phyloP scores from a whole-genome alignment of 2,888 invertebrate species.

The Plagodis pulveraria region DNA sequence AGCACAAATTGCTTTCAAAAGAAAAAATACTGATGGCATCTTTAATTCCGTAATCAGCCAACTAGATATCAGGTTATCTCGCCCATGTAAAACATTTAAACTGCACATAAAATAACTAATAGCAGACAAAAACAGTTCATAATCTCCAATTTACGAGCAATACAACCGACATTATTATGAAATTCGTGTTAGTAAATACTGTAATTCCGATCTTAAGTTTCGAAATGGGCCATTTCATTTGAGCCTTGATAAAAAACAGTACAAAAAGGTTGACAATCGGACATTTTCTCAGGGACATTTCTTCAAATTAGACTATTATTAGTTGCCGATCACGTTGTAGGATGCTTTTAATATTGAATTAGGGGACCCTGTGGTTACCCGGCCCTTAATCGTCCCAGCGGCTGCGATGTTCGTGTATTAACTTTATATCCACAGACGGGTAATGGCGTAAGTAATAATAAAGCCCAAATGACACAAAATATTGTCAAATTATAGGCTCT shows the following conservation, averaged over 20 bases:
- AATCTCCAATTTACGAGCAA: conserved; percentile 53
- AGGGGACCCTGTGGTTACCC: conserved; percentile 81
- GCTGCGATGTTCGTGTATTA: conserved; percentile 74
- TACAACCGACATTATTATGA: conserved; percentile 54
- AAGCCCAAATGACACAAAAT: conserved; percentile 85
- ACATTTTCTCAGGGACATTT: conserved; percentile 84
- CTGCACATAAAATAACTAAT: conserved; percentile 43
- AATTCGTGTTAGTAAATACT: conserved; percentile 59
- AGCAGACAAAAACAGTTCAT: conserved; percentile 48
- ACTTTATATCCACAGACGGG: conserved; percentile 79
- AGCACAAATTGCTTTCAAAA: too few species aligned
- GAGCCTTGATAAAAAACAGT: conserved; percentile 56
- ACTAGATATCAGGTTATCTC: not conserved
- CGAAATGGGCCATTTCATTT: conserved; percentile 69
- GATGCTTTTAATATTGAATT: conserved; percentile 86
- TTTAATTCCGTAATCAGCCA: not conserved
- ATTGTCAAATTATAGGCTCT: conserved; percentile 85
- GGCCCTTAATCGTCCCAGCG: conserved; percentile 76
- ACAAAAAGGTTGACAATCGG: conserved; percentile 79
- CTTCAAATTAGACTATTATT: conserved; percentile 82
- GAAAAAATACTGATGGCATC: not conserved
- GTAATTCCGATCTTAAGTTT: conserved; percentile 61
- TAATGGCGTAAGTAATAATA: conserved; percentile 84
- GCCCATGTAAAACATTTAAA: conserved; percentile 31
- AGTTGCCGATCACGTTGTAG: conserved; percentile 81